Percentiles rank a stretch among this genome's conserved stretches.
phyloP scores from a whole-genome alignment of 2,113 vertebrate genomes.

The Platichthys flesus region DNA sequence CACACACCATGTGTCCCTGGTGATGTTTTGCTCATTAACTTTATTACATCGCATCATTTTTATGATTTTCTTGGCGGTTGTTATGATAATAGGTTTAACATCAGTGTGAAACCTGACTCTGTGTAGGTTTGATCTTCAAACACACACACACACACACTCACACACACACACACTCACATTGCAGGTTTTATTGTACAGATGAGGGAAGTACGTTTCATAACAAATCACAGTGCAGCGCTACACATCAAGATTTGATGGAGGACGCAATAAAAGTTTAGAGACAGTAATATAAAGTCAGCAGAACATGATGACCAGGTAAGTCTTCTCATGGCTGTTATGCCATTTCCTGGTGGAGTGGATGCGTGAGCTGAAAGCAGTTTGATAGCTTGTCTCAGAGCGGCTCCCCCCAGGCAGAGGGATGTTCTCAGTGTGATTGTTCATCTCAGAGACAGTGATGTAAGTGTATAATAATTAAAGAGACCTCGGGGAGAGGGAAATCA shows the following conservation, averaged over 20 bases:
- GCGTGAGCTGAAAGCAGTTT: conserved; percentile 8
- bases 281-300: conserved; percentile 30
- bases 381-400: neutral
- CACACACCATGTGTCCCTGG: conserved; percentile 34
- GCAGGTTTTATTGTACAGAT: conserved; percentile 42
- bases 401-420: conserved; percentile 6
- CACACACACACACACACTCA: conserved; percentile 10
- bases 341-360: conserved; percentile 6
- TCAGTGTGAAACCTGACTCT: conserved; percentile 24
- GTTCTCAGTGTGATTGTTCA: conserved; percentile 7
- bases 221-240: conserved; percentile 32
- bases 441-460: conserved; percentile 4
- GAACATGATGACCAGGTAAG: conserved; percentile 35
- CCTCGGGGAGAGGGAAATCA: neutral
- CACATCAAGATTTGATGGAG: conserved; percentile 43
- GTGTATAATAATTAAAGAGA: neutral
- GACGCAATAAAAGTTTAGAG: conserved; percentile 54
- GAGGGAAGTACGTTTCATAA: conserved; percentile 36
- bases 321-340: neutral
- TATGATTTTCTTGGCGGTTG: conserved; percentile 55
- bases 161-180: conserved; percentile 13
- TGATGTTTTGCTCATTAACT: conserved; percentile 68
- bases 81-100: conserved; percentile 62
- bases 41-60: conserved; percentile 66
- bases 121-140: neutral